Evolutionary conservation across 2,797 vertebrate genomes (phyloP).

Genomic region (Rhabdophis nuchalis): DNA sequence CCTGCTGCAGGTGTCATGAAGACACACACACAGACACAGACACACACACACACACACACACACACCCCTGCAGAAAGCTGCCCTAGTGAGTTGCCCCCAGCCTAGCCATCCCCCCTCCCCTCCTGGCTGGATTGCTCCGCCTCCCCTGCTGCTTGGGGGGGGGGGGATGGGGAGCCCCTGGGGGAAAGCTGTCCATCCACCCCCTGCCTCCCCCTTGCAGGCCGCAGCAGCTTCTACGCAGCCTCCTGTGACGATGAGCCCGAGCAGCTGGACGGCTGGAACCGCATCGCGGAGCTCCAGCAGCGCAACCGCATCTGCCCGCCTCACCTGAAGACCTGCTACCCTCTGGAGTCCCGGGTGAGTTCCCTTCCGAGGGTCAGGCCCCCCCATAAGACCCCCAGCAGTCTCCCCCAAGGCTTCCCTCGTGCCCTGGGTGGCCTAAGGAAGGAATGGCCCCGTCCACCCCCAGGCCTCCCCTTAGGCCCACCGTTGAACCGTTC

Average conservation of each 20-base stretch:
- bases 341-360: slow-evolving; percentile 87
- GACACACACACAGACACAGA: neutral
- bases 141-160: neutral
- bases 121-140: neutral
- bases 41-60: neutral
- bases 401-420: neutral
- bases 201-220: slow-evolving; percentile 32
- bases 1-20: neutral
- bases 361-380: no score
- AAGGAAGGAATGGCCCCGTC: neutral
- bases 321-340: slow-evolving; percentile 91
- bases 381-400: neutral
- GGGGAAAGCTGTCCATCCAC: rapidly evolving
- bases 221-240: slow-evolving; percentile 63
- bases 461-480: neutral
- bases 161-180: neutral
- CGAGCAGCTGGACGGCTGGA: slow-evolving; percentile 84
- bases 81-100: neutral
- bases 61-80: neutral
- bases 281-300: slow-evolving; percentile 89
- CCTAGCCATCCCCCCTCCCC: neutral
- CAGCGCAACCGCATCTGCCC: slow-evolving; percentile 82
- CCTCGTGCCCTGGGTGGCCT: rapidly evolving
- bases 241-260: slow-evolving; percentile 83
- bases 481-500: neutral